A percentile compares a stretch with the other conserved stretches of the same genome.
phyloP scores from a whole-genome alignment of 2,113 vertebrate species.

The Natator depressus region DNA sequence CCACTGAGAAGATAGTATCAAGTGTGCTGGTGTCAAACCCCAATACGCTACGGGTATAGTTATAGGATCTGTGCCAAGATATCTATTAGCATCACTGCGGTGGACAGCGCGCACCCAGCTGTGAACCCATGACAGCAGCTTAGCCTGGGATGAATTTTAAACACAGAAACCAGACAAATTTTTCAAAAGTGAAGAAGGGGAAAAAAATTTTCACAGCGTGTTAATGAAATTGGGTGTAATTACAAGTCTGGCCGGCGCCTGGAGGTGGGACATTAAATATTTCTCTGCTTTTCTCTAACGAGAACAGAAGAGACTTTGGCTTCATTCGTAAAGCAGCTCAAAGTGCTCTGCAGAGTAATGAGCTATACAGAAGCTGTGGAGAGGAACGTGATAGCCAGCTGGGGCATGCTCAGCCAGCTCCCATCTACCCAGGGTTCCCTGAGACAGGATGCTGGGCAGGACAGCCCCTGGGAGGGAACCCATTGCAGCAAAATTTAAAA shows the following conservation, averaged over 20 bases:
- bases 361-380: neutral
- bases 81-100: neutral
- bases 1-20: neutral
- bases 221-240: constrained; percentile 52
- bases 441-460: neutral
- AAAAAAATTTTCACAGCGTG: constrained; percentile 30
- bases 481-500: neutral
- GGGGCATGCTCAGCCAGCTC: neutral
- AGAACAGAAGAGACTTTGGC: neutral
- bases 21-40: constrained; percentile 6
- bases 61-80: constrained; percentile 28
- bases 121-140: constrained; percentile 10
- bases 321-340: constrained; percentile 1
- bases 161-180: constrained; percentile 24
- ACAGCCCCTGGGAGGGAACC: neutral
- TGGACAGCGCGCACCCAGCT: constrained; percentile 4
- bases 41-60: neutral
- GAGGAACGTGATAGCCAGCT: neutral
- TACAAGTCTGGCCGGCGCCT: constrained; percentile 46
- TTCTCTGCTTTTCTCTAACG: constrained; percentile 42
- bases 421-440: neutral
- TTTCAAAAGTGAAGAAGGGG: constrained; percentile 30
- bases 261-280: constrained; percentile 4
- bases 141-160: constrained; percentile 56
- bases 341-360: neutral